Base-by-base conservation (phyloP, 2,888 invertebrate species). In the Agrochola circellaris region DNA sequence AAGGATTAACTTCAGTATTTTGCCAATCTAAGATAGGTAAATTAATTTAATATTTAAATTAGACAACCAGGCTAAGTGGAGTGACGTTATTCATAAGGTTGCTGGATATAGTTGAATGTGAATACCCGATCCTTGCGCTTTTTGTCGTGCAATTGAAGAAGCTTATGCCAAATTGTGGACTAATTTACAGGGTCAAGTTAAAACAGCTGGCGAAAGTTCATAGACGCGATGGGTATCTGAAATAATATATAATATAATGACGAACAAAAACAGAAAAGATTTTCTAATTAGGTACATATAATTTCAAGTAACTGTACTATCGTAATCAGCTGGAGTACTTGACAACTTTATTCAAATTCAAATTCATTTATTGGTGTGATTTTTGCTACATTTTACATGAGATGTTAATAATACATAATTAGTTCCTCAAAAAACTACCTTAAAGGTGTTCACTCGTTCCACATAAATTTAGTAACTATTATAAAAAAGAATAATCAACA, bases 21-120 rank as follows among this genome's bases (percentile, higher is more conserved):
- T 56, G 26, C 15, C 23, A 42, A 38, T 68, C 17, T 17, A 76
- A 30, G 23, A 15, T 26, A 42, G 15, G 65, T 65, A n/a, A 17
- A 15, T 30, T 30, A 26, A 67, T 65, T 64, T 17, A 45, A 38
- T 42, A 42, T 15, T 73, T 8, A 56, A 73, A 56, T 74, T 20
- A 56, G 8, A 13, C 26, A 23, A n/a, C 51, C 11, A 15, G 20
- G n/a, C 20, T 34, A 42, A 13, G 5, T 20, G 20, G 4, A 30
- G 60, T 26, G 17, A 26, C 1, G 48, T 20, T 54, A 30, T 51
- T 54, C 7, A 8, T 17, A 34, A 61, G 17, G 20, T 13, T 17
- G 5, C 17, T 30, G 71, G 7, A 34, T 26, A 73, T 60, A 9
- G 54, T 23, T 48, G 30, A 38, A 42, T 42, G 17, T 23, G 8